These are phyloP conservation scores for Leucoma salicis DNA, from an alignment of 2,888 invertebrate species.

Conservation along the genomic window DNA sequence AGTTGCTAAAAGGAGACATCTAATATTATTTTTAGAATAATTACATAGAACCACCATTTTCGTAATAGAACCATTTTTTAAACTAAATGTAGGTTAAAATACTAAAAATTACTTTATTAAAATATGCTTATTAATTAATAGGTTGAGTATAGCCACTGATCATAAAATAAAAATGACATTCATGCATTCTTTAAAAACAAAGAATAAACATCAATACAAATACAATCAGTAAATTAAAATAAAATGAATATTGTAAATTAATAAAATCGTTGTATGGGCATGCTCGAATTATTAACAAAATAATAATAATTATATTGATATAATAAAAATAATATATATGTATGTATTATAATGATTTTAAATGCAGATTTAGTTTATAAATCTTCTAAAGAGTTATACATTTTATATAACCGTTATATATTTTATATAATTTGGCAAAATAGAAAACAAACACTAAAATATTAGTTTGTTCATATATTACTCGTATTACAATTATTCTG, in stretches of 20 bases:
- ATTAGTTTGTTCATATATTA: background rate
- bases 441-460: background rate
- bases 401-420: slow-evolving; percentile 27
- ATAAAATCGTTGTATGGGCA: slow-evolving; percentile 67
- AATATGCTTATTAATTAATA: background rate
- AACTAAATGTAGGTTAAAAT: background rate
- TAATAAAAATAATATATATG: slow-evolving; percentile 29
- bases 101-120: background rate
- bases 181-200: slow-evolving; percentile 49
- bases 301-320: slow-evolving; percentile 33
- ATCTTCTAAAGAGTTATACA: slow-evolving; percentile 18
- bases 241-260: slow-evolving; percentile 60
- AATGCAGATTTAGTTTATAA: slow-evolving; percentile 58
- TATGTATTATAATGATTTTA: slow-evolving; percentile 55
- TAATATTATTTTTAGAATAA: no score
- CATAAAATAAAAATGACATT: slow-evolving; percentile 40
- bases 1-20: no score
- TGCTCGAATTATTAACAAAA: slow-evolving; percentile 41
- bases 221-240: slow-evolving; percentile 65
- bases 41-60: background rate
- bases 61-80: background rate
- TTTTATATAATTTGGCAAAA: no score
- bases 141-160: slow-evolving; percentile 33
- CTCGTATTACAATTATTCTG: no score
- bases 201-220: slow-evolving; percentile 44